Percentiles rank a stretch among this genome's conserved stretches.
Evolutionary conservation across 2,113 vertebrate species (phyloP).

Genomic region (Elephas maximus): DNA sequence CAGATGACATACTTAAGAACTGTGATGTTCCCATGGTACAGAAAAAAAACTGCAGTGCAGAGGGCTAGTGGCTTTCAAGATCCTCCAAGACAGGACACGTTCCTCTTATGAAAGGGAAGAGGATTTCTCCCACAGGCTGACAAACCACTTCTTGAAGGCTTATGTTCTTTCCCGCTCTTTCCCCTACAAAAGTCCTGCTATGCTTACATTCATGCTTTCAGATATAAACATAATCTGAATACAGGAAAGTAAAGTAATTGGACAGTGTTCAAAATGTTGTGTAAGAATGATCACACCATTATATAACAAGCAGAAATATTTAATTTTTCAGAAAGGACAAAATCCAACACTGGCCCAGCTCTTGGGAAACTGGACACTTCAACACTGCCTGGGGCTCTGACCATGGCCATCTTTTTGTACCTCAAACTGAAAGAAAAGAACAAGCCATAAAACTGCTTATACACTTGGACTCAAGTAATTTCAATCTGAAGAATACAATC

Average conservation of each 20-base stretch:
- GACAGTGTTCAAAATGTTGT: conserved; percentile 5
- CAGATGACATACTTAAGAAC: background rate
- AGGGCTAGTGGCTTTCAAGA: background rate
- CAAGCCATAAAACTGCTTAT: background rate
- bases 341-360: background rate
- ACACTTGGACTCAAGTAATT: conserved; percentile 28
- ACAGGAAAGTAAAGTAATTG: background rate
- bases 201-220: conserved; percentile 26
- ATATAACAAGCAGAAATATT: conserved; percentile 66
- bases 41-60: background rate
- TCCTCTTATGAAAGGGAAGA: background rate
- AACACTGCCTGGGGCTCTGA: background rate
- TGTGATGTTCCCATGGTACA: background rate
- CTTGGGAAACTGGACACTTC: background rate
- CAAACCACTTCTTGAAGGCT: conserved; percentile 1
- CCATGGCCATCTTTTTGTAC: background rate
- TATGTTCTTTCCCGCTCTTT: background rate
- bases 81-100: background rate
- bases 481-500: conserved; percentile 36
- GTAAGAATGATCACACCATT: conserved; percentile 14
- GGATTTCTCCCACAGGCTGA: conserved; percentile 13
- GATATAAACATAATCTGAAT: conserved; percentile 49
- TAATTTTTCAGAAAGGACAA: conserved; percentile 55
- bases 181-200: background rate
- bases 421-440: background rate